Conservation (phyloP, 2,113 vertebrate species). For the Hippopotamus amphibius region DNA sequence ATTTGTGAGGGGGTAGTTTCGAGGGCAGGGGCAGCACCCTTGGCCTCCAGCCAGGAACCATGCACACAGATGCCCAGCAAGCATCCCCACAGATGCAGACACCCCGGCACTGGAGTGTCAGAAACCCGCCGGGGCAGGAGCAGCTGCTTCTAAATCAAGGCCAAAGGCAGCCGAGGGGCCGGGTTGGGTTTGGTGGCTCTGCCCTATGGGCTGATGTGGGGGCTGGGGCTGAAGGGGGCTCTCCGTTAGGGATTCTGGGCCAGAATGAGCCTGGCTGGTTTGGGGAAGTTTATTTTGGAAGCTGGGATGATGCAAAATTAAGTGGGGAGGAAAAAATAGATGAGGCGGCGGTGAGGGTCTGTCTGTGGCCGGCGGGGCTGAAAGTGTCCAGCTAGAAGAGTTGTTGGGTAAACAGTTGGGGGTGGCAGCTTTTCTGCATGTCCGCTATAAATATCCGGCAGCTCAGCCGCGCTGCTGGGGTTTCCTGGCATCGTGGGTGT, state of each 20-base stretch:
- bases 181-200: conserved; percentile 65
- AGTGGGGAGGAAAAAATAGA: conserved; percentile 84
- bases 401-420: conserved; percentile 72
- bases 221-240: conserved; percentile 67
- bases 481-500: conserved; percentile 78
- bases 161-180: conserved; percentile 69
- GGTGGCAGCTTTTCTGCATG: conserved; percentile 63
- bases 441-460: conserved; percentile 74
- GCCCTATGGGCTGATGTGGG: neutral
- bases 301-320: conserved; percentile 81
- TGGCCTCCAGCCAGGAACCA: neutral
- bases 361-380: conserved; percentile 79
- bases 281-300: conserved; percentile 84
- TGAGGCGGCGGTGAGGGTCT: conserved; percentile 77
- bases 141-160: conserved; percentile 83
- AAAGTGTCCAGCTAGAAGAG: conserved; percentile 37
- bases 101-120: conserved; percentile 58
- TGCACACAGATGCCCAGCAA: neutral
- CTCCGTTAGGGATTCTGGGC: conserved; percentile 55
- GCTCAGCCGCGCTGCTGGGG: conserved; percentile 30
- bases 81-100: conserved; percentile 54
- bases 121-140: conserved; percentile 44
- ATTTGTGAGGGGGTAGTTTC: neutral
- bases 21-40: neutral
- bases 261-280: conserved; percentile 68